Percentiles rank a stretch among this genome's conserved stretches.
Evolutionary conservation across 2,113 vertebrate genomes (phyloP).

Genomic region (Sylvietta virens): DNA sequence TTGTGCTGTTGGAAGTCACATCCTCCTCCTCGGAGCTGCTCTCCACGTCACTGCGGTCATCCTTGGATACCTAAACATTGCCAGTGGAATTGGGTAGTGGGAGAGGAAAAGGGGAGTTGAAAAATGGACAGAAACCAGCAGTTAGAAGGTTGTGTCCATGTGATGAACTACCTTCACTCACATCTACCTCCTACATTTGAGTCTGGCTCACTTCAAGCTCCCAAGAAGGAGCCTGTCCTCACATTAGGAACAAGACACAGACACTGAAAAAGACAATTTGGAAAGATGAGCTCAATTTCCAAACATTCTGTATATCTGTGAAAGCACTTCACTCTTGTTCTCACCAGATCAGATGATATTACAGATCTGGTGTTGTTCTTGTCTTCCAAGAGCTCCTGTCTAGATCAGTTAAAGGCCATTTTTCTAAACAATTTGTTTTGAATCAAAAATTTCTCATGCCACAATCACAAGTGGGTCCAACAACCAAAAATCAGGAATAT

Average conservation of each 20-base stretch:
- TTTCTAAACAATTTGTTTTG: background rate
- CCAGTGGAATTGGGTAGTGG: background rate
- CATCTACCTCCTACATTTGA: background rate
- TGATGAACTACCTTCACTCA: background rate
- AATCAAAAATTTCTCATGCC: background rate
- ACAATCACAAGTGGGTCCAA: accelerated
- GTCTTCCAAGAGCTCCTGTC: background rate
- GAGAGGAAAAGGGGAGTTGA: background rate
- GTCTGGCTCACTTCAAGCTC: background rate
- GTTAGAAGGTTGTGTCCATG: background rate
- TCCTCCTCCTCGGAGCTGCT: slow-evolving; percentile 94
- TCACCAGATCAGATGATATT: background rate
- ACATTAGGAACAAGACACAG: background rate
- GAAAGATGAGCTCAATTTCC: background rate
- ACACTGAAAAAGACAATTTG: background rate
- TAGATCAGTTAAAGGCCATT: background rate
- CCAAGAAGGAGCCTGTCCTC: background rate
- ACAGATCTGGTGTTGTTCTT: background rate
- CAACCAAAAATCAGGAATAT: accelerated
- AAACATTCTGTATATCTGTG: background rate
- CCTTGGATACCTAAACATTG: slow-evolving; percentile 83
- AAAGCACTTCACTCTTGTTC: background rate
- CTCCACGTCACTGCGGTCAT: slow-evolving; percentile 95
- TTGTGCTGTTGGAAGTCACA: slow-evolving; percentile 49
- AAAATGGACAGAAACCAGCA: background rate